Evolutionary conservation across 2,113 vertebrate species (phyloP).

Genomic region (Glareola pratincola): DNA sequence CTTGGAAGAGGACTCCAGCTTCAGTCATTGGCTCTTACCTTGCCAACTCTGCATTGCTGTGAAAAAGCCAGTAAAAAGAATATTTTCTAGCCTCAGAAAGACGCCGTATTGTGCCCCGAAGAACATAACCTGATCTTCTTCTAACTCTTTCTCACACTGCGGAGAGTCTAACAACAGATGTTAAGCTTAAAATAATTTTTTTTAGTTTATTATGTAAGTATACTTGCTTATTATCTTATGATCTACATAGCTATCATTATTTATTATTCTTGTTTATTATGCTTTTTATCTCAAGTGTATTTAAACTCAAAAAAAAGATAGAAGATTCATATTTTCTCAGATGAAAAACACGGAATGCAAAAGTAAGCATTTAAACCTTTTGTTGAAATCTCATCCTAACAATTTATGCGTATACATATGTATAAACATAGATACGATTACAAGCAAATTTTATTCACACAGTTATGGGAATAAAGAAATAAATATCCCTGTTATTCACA

Average conservation of each 20-base stretch:
- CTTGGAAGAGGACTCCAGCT: not conserved
- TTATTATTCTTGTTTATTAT: not conserved
- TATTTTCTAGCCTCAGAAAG: not conserved
- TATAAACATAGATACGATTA: not conserved
- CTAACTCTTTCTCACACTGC: not conserved
- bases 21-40: not conserved
- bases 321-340: not conserved
- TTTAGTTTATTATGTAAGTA: not conserved
- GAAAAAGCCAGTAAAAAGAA: not conserved
- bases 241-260: not conserved
- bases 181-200: not conserved
- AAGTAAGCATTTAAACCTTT: not conserved
- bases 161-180: not conserved
- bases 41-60: not conserved
- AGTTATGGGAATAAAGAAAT: not conserved
- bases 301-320: not conserved
- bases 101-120: not conserved
- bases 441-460: not conserved
- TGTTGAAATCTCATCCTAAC: not conserved
- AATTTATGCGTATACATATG: not conserved
- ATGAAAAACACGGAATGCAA: not conserved
- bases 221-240: not conserved
- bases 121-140: not conserved
- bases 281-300: not conserved
- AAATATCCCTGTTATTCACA: not conserved